Conservation (phyloP, 2,888 invertebrate species). For the Nysson spinosus region DNA sequence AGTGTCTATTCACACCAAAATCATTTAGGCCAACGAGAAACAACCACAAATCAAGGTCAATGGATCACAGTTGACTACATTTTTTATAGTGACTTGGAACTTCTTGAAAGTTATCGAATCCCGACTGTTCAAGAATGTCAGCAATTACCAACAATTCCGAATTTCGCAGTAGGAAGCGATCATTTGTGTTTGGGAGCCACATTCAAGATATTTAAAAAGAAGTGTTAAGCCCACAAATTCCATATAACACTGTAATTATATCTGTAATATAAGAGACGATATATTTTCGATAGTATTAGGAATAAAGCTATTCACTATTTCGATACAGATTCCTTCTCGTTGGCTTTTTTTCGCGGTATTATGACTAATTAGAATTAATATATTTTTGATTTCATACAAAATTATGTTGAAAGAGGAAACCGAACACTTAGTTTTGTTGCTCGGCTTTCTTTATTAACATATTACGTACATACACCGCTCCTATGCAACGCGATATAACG, state of each 20-base stretch:
- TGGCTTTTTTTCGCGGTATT: no score
- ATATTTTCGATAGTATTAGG: neutral
- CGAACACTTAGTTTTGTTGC: no score
- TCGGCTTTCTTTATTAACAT: no score
- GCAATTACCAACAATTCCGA: slow-evolving; percentile 84
- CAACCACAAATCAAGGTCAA: slow-evolving; percentile 86
- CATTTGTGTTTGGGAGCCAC: slow-evolving; percentile 89
- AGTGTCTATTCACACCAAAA: slow-evolving; percentile 84
- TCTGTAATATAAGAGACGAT: slow-evolving; percentile 1
- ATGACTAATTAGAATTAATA: no score
- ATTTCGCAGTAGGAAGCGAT: slow-evolving; percentile 86
- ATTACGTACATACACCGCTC: no score
- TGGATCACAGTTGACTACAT: slow-evolving; percentile 95
- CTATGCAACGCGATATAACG: no score
- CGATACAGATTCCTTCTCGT: no score
- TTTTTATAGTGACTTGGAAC: slow-evolving; percentile 84
- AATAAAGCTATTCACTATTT: neutral
- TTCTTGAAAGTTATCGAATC: slow-evolving; percentile 80
- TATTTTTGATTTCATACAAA: no score
- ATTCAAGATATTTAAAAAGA: slow-evolving; percentile 80
- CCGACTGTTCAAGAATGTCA: slow-evolving; percentile 82
- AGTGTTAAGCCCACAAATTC: no score
- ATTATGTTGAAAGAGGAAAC: no score
- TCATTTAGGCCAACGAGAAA: slow-evolving; percentile 79
- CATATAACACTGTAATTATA: neutral